These are phyloP conservation scores for Adela reaumurella DNA, from an alignment of 2,888 invertebrate species.

Conservation along the genomic window DNA sequence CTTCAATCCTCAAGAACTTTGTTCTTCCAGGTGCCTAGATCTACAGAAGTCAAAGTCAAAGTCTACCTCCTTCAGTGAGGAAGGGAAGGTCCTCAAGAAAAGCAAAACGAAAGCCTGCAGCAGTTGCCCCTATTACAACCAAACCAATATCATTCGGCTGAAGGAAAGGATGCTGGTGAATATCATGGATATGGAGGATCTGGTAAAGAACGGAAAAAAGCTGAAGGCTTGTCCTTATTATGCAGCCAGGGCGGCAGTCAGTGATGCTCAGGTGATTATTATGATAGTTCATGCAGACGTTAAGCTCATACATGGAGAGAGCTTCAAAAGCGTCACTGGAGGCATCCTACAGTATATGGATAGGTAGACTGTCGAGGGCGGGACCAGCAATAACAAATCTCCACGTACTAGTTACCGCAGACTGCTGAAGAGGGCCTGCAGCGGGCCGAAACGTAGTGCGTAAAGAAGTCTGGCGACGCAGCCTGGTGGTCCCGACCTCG, in stretches of 20 bases:
- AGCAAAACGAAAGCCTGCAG: slow-evolving; percentile 48
- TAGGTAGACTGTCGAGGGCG: too few species aligned
- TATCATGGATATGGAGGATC: slow-evolving; percentile 85
- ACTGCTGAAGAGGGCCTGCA: too few species aligned
- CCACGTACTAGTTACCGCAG: too few species aligned
- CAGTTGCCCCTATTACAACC: slow-evolving; percentile 68
- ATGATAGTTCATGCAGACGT: too few species aligned
- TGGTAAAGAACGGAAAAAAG: slow-evolving; percentile 64
- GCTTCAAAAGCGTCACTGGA: too few species aligned
- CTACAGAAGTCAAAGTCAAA: slow-evolving; percentile 66
- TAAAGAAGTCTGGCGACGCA: too few species aligned
- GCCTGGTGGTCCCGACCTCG: too few species aligned
- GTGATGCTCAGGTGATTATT: slow-evolving; percentile 83
- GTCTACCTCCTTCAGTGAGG: slow-evolving; percentile 50
- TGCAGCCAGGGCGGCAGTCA: slow-evolving; percentile 75
- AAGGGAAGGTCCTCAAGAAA: slow-evolving; percentile 63
- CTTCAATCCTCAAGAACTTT: too few species aligned
- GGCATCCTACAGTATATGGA: too few species aligned
- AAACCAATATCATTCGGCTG: slow-evolving; percentile 58
- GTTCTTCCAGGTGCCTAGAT: slow-evolving; percentile 71
- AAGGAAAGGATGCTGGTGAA: slow-evolving; percentile 63
- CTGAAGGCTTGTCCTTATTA: slow-evolving; percentile 92
- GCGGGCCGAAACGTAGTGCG: too few species aligned
- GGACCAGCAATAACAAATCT: too few species aligned
- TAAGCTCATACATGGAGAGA: too few species aligned